phyloP scores from a whole-genome alignment of 2,888 invertebrate genomes.

The Polymixis flavicincta region DNA sequence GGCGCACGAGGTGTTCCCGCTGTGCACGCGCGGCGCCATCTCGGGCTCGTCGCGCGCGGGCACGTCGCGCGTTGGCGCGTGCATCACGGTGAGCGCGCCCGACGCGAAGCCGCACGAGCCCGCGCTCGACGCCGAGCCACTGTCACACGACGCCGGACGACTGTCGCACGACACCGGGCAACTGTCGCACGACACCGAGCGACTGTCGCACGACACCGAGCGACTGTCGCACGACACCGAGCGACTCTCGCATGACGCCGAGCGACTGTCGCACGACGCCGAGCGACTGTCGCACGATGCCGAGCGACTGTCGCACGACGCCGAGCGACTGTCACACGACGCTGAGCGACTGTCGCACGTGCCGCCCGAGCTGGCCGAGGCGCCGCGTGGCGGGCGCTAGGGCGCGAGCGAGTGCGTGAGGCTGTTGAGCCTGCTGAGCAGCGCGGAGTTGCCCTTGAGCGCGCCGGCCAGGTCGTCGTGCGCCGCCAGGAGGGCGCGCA shows the following conservation, averaged over 20 bases:
- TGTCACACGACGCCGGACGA: not conserved
- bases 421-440: constrained; percentile 46
- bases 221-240: not conserved
- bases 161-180: not conserved
- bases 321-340: not conserved
- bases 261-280: not conserved
- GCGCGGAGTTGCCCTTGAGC: constrained; percentile 44
- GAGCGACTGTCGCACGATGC: not conserved
- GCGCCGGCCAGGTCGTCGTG: constrained; percentile 77
- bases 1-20: constrained; percentile 35
- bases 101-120: constrained; percentile 7
- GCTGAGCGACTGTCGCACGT: not conserved
- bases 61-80: not conserved
- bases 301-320: not conserved
- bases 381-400: constrained; percentile 22
- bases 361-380: not conserved
- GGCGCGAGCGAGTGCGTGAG: constrained; percentile 51
- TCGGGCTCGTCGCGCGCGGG: not conserved
- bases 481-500: constrained; percentile 79
- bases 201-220: not conserved
- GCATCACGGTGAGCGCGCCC: constrained; percentile 18
- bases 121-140: not conserved
- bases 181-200: not conserved
- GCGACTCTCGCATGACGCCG: not conserved
- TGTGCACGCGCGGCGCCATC: not conserved